Percentiles rank a stretch among this genome's conserved stretches.
These are phyloP conservation scores for Copsychus sechellarum DNA, from an alignment of 2,113 vertebrate species.

Conservation along the genomic window DNA sequence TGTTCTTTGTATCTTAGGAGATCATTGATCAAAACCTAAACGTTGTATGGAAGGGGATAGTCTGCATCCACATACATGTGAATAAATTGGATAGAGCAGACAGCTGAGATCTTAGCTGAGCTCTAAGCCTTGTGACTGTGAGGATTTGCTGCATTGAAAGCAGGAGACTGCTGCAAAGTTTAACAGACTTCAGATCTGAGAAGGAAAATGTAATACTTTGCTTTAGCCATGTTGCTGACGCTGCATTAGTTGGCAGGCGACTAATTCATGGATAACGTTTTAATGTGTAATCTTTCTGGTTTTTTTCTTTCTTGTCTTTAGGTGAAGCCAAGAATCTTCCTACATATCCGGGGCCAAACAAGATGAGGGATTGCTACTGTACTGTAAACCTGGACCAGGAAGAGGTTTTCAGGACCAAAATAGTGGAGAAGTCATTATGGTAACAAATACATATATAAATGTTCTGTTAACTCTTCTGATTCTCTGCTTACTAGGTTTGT, in stretches of 20 bases:
- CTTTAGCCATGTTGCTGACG: neutral
- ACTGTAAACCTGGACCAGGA: constrained; percentile 99
- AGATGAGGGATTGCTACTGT: constrained; percentile 97
- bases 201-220: neutral
- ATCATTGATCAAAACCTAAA: neutral
- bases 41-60: neutral
- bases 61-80: neutral
- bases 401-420: constrained; percentile 98
- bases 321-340: constrained; percentile 98
- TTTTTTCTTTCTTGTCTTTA: constrained; percentile 58
- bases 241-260: neutral
- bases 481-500: neutral
- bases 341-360: constrained; percentile 94
- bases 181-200: neutral
- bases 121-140: neutral
- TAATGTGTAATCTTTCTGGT: neutral
- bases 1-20: neutral
- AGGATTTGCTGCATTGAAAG: neutral
- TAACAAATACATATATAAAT: constrained; percentile 16
- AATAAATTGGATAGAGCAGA: neutral
- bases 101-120: neutral
- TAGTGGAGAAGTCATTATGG: constrained; percentile 93
- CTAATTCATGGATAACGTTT: neutral
- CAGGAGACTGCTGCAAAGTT: neutral
- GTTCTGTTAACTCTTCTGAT: neutral